Conservation (phyloP, 92 coral and sea anemone species). For the Parazoanthus atlanticus region DNA sequence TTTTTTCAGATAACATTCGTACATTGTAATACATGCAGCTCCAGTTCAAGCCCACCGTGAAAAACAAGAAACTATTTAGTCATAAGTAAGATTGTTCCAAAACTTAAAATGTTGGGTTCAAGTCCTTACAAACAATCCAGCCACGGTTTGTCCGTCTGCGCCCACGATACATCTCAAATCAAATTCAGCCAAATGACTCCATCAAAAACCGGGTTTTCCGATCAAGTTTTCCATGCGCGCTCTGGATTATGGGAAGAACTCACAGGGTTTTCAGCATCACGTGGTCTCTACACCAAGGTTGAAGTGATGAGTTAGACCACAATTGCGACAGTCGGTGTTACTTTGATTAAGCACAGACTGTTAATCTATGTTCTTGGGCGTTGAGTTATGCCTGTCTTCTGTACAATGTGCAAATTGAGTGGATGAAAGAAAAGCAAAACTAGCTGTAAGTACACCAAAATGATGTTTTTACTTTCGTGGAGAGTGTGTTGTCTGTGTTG, state of each 20-base stretch:
- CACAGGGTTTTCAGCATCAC: not conserved
- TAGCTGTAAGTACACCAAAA: not conserved
- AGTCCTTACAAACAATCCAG: no score
- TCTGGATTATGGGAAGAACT: not conserved
- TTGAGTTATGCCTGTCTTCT: no score
- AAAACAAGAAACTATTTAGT: no score
- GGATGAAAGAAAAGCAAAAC: not conserved
- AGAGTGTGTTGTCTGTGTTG: not conserved
- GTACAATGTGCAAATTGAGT: not conserved
- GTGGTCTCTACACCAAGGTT: not conserved
- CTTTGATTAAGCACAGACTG: not conserved
- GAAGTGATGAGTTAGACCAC: not conserved
- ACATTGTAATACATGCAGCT: no score
- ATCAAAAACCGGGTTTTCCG: not conserved
- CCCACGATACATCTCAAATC: no score
- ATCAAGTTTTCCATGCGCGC: not conserved
- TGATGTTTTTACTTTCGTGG: no score
- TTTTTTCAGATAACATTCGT: no score
- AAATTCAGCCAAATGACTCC: no score
- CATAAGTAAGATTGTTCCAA: no score
- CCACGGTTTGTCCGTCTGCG: no score
- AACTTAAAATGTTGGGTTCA: no score
- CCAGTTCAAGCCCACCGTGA: no score
- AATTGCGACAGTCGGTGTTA: not conserved
- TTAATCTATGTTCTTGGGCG: not conserved